Evolutionary conservation across 2,113 vertebrate species (phyloP), one percentile per base, ranked within the genome.

Genomic region (Limnothrissa miodon): DNA sequence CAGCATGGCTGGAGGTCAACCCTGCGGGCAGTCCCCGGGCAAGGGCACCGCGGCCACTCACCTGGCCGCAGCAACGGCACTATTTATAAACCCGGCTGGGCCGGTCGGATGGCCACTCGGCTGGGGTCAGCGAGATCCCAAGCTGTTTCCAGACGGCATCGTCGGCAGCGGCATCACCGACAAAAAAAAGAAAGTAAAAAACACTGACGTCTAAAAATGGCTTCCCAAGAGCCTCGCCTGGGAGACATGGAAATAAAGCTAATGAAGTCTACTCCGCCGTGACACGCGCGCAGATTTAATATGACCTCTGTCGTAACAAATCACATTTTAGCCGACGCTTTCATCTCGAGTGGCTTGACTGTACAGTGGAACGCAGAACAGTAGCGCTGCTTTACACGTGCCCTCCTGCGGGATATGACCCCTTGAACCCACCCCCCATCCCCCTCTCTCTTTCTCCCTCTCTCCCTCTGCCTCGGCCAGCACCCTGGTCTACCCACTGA

Each of bases 321-420:
- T 74, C 66, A 36, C 33, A 15, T 74, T 74, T 17, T 74, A 36
- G 66, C 66, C 15, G 29, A 74, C 29, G 10, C 66, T 74, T 74
- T 74, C 66, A 74, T 74, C 66, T 15, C 13, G 15, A 36, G 66
- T 5, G 66, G 25, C 29, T 74, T 13, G 29, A 29, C 25, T 21
- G 33, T 74, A 74, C 66, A 74, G 66, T 74, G 66, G 29, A 33
- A 33, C 66, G 13, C 66, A 74, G 66, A 36, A 74, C 66, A 74
- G 66, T 74, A 74, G 17, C 10, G 66, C 66, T 15, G 66, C 66
- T 74, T 17, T 39, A 74, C 66, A 39, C 66, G 66, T 74, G 13
- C 66, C 29, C 66, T 33, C 66, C 66, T 33, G 33, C 25, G 29
- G 66, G 66, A 36, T 29, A 74, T 74, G 66, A 74, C 66, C 66